Base-by-base conservation (phyloP, 1,140 invertebrate species). In the Trichogramma pretiosum region DNA sequence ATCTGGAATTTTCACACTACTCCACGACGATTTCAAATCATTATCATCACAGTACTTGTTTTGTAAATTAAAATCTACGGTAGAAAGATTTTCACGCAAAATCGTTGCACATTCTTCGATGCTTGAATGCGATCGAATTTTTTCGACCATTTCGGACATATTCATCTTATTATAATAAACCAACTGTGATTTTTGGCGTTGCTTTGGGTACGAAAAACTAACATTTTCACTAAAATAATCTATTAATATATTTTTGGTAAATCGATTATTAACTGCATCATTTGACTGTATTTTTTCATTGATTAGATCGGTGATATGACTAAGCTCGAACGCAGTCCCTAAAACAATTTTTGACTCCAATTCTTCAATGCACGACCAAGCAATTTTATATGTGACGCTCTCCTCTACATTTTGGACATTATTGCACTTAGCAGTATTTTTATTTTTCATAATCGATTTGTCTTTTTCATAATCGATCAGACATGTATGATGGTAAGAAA, bases 11-110 rank as follows among this genome's bases (percentile, higher is more conserved):
- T 41, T 17, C 3, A 42, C 11, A 17, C 36, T 48, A 22, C 42
- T 7, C 21, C 39, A 48, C 13, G 46, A 48, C 17, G 16, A 9
- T 33, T 22, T 40, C 3, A 41, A 24, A 42, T 42, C 36, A n/a
- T 4, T 34, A 18, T 41, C 38, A 36, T 48, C 38, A 26, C 21
- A 42, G 28, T 35, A 48, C 19, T 22, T 34, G 42, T 48, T 33
- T 21, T 16, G 7, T n/a, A 48, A 28, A n/a, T 17, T n/a, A 41
- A 35, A 48, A 26, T 48, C 39, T 1, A 48, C 13, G 9, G 21
- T 23, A 16, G 5, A 11, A n/a, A 48, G 34, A n/a, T 10, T 11
- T 16, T 30, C 13, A 18, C 46, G 17, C 34, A 40, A 23, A 18
- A 17, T 5, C 9, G 5, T 34, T 11, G 46, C 46, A 23, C 14